These are phyloP conservation scores for Cavia porcellus DNA, from an alignment of 2,113 vertebrate species.

Conservation along the genomic window DNA sequence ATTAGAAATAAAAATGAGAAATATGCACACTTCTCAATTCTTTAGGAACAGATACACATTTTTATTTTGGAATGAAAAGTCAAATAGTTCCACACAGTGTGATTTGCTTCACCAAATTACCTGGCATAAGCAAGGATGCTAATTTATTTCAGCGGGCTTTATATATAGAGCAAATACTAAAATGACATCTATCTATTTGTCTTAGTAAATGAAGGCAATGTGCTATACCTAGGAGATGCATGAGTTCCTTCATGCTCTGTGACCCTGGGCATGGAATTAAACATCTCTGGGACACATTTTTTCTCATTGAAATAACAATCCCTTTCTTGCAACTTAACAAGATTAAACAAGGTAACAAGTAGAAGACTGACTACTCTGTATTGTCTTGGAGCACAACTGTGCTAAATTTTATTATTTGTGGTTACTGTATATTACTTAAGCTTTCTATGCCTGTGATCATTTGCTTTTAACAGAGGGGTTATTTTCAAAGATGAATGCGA, in stretches of 20 bases:
- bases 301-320: conserved; percentile 37
- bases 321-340: neutral
- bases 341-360: neutral
- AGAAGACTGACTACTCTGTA: neutral
- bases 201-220: neutral
- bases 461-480: neutral
- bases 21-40: neutral
- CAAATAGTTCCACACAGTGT: neutral
- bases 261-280: neutral
- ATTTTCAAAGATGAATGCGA: conserved; percentile 4
- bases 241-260: neutral
- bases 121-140: neutral
- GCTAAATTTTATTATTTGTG: neutral
- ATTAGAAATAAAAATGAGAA: neutral
- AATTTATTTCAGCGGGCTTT: neutral
- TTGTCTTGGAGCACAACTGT: neutral
- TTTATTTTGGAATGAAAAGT: conserved; percentile 25
- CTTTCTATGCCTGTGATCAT: neutral
- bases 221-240: neutral
- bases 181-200: neutral
- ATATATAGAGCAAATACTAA: neutral
- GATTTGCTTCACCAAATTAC: conserved; percentile 5
- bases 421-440: neutral
- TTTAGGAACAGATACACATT: neutral
- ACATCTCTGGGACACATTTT: neutral